Evolutionary conservation across 2,888 invertebrate genomes (phyloP).

Genomic region (Incurvaria masculella): DNA sequence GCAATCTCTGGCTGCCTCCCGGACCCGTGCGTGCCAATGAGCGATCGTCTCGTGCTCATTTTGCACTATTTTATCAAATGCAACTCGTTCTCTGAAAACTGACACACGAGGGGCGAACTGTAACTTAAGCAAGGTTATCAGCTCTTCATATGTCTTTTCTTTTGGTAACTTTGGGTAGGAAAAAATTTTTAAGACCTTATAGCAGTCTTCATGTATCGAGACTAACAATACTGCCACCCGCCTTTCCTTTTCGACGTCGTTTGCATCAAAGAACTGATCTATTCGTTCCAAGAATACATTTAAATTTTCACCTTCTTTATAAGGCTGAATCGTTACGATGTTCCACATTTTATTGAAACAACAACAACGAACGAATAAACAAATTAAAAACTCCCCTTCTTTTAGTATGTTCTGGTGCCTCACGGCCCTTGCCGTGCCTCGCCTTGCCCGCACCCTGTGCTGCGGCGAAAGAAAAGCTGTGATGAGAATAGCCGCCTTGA

Average conservation of each 20-base stretch:
- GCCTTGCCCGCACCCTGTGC: no score
- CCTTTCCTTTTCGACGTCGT: not conserved
- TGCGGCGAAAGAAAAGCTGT: no score
- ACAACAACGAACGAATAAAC: no score
- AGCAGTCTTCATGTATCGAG: not conserved
- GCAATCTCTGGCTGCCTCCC: not conserved
- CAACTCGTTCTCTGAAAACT: not conserved
- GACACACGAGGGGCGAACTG: not conserved
- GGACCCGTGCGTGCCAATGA: not conserved
- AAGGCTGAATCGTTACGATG: not conserved
- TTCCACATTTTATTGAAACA: not conserved
- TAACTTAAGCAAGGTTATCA: not conserved
- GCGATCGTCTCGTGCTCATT: not conserved
- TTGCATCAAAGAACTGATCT: not conserved
- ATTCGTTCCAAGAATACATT: not conserved
- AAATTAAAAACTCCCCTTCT: no score
- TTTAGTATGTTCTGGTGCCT: no score
- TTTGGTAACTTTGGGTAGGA: not conserved
- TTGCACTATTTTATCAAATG: not conserved
- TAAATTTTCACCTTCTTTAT: not conserved
- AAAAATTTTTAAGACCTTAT: not conserved
- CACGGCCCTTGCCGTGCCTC: no score
- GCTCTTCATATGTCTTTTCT: not conserved
- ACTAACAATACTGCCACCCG: not conserved
- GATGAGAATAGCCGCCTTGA: no score